These are phyloP conservation scores for Temnothorax ravouxi DNA, from an alignment of 2,888 invertebrate species.

Conservation along the genomic window DNA sequence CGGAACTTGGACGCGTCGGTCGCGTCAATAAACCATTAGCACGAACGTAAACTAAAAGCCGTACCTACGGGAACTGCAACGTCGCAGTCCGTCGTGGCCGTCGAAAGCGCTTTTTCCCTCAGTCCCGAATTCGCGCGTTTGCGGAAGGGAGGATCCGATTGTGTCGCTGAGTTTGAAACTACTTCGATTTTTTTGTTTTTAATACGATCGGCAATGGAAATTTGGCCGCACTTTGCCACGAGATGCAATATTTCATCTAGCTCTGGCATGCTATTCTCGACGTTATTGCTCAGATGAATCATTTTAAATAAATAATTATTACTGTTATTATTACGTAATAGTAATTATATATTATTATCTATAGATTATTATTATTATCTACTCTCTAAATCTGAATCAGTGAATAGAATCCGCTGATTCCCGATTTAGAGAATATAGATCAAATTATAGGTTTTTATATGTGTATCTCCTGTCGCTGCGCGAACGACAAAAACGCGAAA, in stretches of 20 bases:
- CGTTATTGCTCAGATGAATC: no score
- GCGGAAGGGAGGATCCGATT: background rate
- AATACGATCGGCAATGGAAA: background rate
- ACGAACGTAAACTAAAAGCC: slow-evolving; percentile 49
- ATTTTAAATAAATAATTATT: background rate
- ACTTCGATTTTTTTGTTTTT: background rate
- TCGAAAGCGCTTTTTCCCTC: background rate
- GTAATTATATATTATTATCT: no score
- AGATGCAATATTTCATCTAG: background rate
- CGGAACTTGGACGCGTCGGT: slow-evolving; percentile 52
- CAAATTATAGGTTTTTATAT: no score
- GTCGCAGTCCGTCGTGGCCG: background rate
- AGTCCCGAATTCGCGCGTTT: background rate
- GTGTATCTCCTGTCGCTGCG: background rate
- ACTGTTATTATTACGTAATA: no score
- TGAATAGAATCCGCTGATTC: no score
- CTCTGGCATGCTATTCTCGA: background rate
- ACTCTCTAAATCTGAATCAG: no score
- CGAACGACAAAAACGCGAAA: background rate
- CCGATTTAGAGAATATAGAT: no score
- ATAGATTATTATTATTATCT: no score
- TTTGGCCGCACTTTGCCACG: background rate
- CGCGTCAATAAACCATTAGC: slow-evolving; percentile 57
- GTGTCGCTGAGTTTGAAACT: background rate
- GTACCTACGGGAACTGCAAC: background rate